A percentile compares a stretch with the other conserved stretches of the same genome.
Conservation (phyloP, 2,113 vertebrate species). For the Indri indri region DNA sequence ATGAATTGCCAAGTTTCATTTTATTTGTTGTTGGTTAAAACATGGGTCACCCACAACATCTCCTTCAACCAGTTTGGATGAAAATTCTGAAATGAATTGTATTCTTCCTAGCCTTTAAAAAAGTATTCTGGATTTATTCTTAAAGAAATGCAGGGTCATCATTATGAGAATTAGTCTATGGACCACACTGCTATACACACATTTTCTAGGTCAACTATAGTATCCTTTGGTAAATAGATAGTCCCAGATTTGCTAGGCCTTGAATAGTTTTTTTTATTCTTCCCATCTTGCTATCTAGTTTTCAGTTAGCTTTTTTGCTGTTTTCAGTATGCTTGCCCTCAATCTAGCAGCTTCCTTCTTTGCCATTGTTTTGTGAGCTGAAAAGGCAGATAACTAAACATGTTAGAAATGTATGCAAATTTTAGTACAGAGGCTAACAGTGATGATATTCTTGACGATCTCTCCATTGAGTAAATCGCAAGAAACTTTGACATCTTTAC, state of each 20-base stretch:
- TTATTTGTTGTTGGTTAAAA: slow-evolving; percentile 4
- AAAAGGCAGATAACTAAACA: not conserved
- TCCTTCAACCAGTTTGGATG: not conserved
- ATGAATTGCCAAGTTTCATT: slow-evolving; percentile 34
- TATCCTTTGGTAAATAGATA: not conserved
- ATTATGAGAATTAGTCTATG: not conserved
- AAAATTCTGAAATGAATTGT: not conserved
- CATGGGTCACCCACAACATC: not conserved
- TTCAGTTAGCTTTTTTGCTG: not conserved
- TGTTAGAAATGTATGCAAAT: not conserved
- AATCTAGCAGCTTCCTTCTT: not conserved
- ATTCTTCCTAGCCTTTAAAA: not conserved
- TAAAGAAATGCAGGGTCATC: not conserved
- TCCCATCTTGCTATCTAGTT: not conserved
- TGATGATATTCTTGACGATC: not conserved
- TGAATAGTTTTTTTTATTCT: no score
- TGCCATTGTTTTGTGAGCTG: not conserved
- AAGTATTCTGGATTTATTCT: not conserved
- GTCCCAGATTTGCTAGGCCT: not conserved
- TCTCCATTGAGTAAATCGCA: not conserved
- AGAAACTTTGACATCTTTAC: not conserved
- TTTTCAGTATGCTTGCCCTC: not conserved
- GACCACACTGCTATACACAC: not conserved
- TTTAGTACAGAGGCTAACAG: not conserved
- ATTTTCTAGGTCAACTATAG: not conserved